Percentiles rank a stretch among this genome's conserved stretches.
Conservation (phyloP, 2,797 vertebrate species). For the Coregonus ussuriensis region DNA sequence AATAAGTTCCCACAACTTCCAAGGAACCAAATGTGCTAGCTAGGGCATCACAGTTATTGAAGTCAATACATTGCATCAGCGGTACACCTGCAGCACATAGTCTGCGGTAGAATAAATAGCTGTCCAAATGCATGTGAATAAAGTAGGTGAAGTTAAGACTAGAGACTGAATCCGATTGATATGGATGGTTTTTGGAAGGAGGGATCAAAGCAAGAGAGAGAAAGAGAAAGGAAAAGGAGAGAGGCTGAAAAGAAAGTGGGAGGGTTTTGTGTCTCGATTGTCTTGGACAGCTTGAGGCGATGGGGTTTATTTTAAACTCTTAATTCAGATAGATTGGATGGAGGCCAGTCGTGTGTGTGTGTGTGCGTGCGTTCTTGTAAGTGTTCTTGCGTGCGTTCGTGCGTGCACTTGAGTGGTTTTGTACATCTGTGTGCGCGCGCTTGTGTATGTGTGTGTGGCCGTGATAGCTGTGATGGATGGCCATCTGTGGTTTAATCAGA, state of each 20-base stretch:
- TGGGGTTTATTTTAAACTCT: neutral
- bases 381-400: neutral
- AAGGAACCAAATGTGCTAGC: too few species aligned
- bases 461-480: conserved; percentile 41
- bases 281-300: neutral
- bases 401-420: neutral
- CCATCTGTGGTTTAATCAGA: conserved; percentile 54
- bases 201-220: conserved; percentile 6
- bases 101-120: neutral
- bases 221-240: neutral
- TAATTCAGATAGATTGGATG: neutral
- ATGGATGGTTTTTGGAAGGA: conserved; percentile 1
- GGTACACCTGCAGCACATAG: neutral
- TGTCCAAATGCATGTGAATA: conserved; percentile 3
- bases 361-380: neutral
- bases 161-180: conserved; percentile 14
- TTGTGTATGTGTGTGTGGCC: neutral
- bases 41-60: too few species aligned
- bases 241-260: neutral
- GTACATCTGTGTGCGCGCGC: neutral
- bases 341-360: neutral
- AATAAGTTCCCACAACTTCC: too few species aligned
- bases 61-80: too few species aligned
- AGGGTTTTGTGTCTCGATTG: neutral
- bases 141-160: neutral